Base-by-base conservation (phyloP, 2,113 vertebrate species). In the Ibidorhyncha struthersii region DNA sequence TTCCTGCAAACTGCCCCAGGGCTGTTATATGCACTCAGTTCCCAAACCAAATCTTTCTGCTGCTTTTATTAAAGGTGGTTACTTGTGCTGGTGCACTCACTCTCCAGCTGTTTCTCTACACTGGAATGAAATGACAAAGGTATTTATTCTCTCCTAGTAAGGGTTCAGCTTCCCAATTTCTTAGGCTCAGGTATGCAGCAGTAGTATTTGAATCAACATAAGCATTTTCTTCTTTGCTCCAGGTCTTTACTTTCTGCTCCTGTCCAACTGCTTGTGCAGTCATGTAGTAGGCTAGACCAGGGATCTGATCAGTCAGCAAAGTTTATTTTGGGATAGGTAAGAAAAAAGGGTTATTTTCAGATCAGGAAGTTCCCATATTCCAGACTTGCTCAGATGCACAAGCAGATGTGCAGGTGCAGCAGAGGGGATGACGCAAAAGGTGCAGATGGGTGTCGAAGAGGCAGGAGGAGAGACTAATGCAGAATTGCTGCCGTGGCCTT, bases 51-150 rank as follows among this genome's bases (percentile, higher is more conserved):
- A 73, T 47, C 22, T 62, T 83, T 50, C 80, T 59, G 22, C 29
- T 92, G 9, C 21, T 83, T 83, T 90, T 73, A 66, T 90, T 83
- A 78, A 53, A 80, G 32, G 32, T 86, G 23, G 18, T 67, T 71
- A 38, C 12, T 23, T 38, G 9, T 27, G 10, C 21, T 76, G 26
- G 14, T 56, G 13, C 34, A 14, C 36, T 84, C 47, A 55, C 9
- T 58, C 58, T 66, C 20, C 38, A 66, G 27, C 34, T 90, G 34
- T 61, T 81, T 70, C 36, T 86, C 38, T 49, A n/a, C 40, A 36
- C 4, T 1, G 3, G n/a, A 65, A 93, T 58, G 38, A 77, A 90
- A 82, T 47, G 9, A 83, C 21, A 62, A 27, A 86, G 22, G 10
- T 62, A 61, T 86, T 93, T 89, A n/a, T 86, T 81, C 30, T 43